phyloP scores from a whole-genome alignment of 2,797 vertebrate genomes.

The Limnodromus scolopaceus region DNA sequence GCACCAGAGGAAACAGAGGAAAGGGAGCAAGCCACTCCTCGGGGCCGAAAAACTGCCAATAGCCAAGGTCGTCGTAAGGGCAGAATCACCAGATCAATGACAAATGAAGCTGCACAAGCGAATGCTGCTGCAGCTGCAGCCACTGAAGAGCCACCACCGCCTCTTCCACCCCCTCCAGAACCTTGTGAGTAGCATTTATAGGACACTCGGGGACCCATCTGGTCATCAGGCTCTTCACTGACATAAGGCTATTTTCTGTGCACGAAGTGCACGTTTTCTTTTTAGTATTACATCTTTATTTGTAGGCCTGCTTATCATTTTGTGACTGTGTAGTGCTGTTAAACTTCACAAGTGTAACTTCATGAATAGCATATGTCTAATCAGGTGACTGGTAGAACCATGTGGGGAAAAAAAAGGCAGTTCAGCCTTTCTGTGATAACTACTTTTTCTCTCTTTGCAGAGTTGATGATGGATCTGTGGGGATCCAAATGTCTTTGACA shows the following conservation, averaged over 20 bases:
- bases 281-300: not conserved
- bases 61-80: slow-evolving; percentile 97
- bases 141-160: slow-evolving; percentile 86
- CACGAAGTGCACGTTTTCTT: not conserved
- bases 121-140: slow-evolving; percentile 77
- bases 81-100: slow-evolving; percentile 98
- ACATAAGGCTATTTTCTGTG: not conserved
- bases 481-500: not conserved
- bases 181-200: slow-evolving; percentile 73
- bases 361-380: not conserved
- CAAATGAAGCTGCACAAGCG: slow-evolving; percentile 92
- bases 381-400: not conserved
- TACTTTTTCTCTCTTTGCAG: not conserved
- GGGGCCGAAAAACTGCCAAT: slow-evolving; percentile 97
- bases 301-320: not conserved
- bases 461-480: not conserved
- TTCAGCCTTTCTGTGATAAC: not conserved
- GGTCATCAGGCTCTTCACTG: not conserved
- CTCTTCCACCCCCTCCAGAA: slow-evolving; percentile 84
- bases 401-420: not conserved
- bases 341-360: not conserved
- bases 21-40: slow-evolving; percentile 91
- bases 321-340: not conserved
- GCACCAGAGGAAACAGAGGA: slow-evolving; percentile 92
- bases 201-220: not conserved